Evolutionary conservation across 2,113 vertebrate species (phyloP).

Genomic region (Ctenodactylus gundi): DNA sequence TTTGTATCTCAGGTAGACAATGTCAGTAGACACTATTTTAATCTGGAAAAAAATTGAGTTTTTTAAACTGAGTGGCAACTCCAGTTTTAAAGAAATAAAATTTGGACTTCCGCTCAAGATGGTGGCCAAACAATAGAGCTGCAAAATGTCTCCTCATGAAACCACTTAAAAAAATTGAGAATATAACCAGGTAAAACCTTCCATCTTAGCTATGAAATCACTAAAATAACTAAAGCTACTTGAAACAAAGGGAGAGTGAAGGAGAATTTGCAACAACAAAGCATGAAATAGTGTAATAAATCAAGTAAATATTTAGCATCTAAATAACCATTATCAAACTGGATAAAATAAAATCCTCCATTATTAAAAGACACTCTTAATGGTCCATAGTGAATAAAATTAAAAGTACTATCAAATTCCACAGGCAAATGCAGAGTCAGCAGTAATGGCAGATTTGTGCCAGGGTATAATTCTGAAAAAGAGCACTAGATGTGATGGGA

Average conservation of each 20-base stretch:
- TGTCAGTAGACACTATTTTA: slow-evolving; percentile 28
- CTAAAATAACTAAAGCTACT: neutral
- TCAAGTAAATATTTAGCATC: neutral
- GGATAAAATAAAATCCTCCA: neutral
- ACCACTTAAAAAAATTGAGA: too few relatives aligned
- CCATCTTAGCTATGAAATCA: neutral
- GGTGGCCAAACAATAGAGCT: too few relatives aligned
- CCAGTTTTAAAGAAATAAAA: slow-evolving; percentile 13
- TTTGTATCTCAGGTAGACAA: neutral
- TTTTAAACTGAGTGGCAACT: neutral
- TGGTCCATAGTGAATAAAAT: neutral
- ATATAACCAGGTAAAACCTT: neutral
- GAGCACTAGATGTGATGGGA: neutral
- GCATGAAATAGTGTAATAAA: neutral
- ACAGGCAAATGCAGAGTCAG: neutral
- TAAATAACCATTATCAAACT: neutral
- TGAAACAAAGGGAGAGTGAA: neutral
- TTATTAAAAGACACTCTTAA: neutral
- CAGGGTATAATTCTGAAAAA: neutral
- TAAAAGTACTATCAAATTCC: neutral
- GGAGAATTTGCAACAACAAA: neutral
- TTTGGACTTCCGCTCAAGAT: too few relatives aligned
- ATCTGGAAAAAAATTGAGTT: neutral
- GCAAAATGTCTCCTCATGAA: too few relatives aligned
- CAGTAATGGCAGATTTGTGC: neutral